A percentile compares a stretch with the other conserved stretches of the same genome.
These are phyloP conservation scores for Anabas testudineus DNA, from an alignment of 2,797 vertebrate genomes.

Conservation along the genomic window DNA sequence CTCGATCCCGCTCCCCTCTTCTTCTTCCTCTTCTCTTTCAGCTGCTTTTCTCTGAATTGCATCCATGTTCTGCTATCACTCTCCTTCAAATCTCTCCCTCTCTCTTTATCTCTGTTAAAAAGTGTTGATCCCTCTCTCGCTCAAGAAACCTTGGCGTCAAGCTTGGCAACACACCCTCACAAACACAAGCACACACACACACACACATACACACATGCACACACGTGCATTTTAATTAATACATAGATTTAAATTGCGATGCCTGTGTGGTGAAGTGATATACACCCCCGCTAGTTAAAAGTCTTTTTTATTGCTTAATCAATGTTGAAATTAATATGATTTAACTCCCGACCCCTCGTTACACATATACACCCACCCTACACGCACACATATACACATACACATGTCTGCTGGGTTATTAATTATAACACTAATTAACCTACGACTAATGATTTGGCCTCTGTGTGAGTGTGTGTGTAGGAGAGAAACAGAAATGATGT, in stretches of 20 bases:
- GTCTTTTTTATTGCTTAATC: constrained; percentile 85
- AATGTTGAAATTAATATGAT: constrained; percentile 85
- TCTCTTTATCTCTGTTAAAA: constrained; percentile 66
- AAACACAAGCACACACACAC: constrained; percentile 40
- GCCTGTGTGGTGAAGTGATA: constrained; percentile 77
- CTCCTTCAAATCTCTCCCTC: constrained; percentile 38
- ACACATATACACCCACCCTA: constrained; percentile 54
- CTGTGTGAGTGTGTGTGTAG: constrained; percentile 33
- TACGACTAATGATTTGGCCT: constrained; percentile 80
- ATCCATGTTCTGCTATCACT: constrained; percentile 70
- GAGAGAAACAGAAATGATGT: constrained; percentile 22
- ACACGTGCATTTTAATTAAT: constrained; percentile 75
- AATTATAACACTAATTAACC: constrained; percentile 83
- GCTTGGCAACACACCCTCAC: constrained; percentile 6
- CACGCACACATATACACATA: constrained; percentile 31
- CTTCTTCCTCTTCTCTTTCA: constrained; percentile 37
- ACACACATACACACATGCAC: constrained; percentile 45
- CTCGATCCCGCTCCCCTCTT: constrained; percentile 54
- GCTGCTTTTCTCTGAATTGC: constrained; percentile 67
- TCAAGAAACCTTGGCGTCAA: constrained; percentile 59
- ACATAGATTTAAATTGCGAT: constrained; percentile 79
- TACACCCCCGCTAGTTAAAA: constrained; percentile 81
- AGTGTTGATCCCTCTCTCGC: constrained; percentile 74
- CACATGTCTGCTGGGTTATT: constrained; percentile 73
- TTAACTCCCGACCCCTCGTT: constrained; percentile 79